Conservation (phyloP, 1,140 invertebrate species). For the Bombus vancouverensis region DNA sequence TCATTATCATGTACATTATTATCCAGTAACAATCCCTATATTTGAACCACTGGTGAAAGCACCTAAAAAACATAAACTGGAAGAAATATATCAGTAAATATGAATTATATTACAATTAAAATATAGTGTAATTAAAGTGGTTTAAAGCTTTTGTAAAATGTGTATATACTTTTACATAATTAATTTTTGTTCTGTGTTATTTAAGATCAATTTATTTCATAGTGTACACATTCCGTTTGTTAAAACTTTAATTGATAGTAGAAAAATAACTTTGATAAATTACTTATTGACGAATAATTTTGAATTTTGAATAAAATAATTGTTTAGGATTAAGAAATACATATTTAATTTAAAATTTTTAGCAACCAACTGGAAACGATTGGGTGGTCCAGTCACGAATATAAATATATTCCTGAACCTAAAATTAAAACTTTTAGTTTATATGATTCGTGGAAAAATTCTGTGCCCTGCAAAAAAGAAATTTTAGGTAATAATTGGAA, state of each 20-base stretch:
- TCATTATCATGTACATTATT: conserved; percentile 56
- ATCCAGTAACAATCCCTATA: conserved; percentile 24
- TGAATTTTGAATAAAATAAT: not conserved
- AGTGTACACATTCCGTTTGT: no score
- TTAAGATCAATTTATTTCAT: no score
- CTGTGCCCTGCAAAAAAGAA: not conserved
- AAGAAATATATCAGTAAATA: conserved; percentile 45
- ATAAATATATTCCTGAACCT: conserved; percentile 18
- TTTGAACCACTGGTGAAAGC: conserved; percentile 19
- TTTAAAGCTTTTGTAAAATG: no score
- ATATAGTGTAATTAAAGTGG: no score
- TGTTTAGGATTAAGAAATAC: not conserved
- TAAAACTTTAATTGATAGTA: no score
- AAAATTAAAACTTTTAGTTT: not conserved
- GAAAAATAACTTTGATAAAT: no score
- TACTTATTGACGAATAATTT: no score
- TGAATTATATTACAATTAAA: not conserved
- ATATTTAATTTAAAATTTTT: conserved; percentile 17
- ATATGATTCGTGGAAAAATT: not conserved
- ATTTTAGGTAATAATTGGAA: no score
- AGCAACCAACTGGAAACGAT: conserved; percentile 29
- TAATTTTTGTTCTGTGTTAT: no score
- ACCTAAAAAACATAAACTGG: conserved; percentile 43
- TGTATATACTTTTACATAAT: no score
- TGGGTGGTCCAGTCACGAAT: conserved; percentile 41